Evolutionary conservation across 2,888 invertebrate species (phyloP).

Genomic region (Barypeithes pellucidus): DNA sequence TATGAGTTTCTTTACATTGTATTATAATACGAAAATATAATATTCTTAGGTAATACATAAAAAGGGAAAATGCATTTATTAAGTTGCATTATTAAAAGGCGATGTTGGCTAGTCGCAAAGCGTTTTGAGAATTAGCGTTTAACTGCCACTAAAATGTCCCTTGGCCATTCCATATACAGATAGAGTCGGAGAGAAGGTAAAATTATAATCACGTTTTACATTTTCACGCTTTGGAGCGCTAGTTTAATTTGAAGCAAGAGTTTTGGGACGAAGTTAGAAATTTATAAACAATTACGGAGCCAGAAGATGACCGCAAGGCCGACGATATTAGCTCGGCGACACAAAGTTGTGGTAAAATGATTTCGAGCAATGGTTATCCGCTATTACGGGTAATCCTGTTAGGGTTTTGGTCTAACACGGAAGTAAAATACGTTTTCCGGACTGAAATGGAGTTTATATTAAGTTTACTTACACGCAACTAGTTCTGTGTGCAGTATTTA

Average conservation of each 20-base stretch:
- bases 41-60: too few relatives aligned
- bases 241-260: conserved; percentile 43
- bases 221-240: conserved; percentile 32
- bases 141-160: conserved; percentile 12
- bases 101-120: background rate
- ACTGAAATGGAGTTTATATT: conserved; percentile 19
- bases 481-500: background rate
- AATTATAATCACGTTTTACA: conserved; percentile 26
- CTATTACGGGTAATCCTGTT: conserved; percentile 69
- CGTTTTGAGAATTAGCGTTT: conserved; percentile 10
- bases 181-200: conserved; percentile 19
- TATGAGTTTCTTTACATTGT: too few relatives aligned
- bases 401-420: conserved; percentile 59
- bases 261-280: conserved; percentile 49
- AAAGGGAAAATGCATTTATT: too few relatives aligned
- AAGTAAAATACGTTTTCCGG: conserved; percentile 35
- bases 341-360: conserved; percentile 66
- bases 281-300: conserved; percentile 61
- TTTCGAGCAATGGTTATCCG: conserved; percentile 67
- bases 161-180: background rate
- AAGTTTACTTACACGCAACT: conserved; percentile 23
- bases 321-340: conserved; percentile 60
- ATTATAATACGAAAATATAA: too few relatives aligned
- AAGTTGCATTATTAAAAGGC: too few relatives aligned
- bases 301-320: conserved; percentile 61